Base-by-base conservation (phyloP, 2,888 invertebrate genomes). In the Phaedon cochleariae region DNA sequence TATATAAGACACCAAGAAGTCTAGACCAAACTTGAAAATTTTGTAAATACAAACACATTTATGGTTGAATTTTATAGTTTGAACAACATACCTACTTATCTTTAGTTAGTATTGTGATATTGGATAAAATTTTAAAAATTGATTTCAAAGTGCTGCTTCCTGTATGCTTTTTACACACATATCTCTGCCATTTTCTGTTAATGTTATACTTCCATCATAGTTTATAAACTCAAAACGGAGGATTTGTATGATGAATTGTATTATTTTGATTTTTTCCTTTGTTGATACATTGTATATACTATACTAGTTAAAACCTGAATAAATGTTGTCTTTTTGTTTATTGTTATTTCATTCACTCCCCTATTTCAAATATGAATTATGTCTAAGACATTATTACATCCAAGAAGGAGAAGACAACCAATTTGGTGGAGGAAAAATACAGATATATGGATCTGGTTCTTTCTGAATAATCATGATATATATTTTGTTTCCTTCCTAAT, bases 261-360 rank as follows among this genome's bases (percentile, higher is more conserved):
- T 41, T 4, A 51, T 49, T 59, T 51, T 17, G 26, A 51, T 59
- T 59, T 20, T 62, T 59, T 51, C 54, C 57, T 67, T n/a, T 26
- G 26, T 58, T 61, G 60, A 54, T 46, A 55, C 60, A 49, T 21
- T 63, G 64, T 67, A 67, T 62, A 67, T 67, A 67, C 53, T 67
- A 67, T n/a, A n/a, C n/a, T n/a, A n/a, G 67, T 64, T 67, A 61
- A 63, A 59, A 60, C 58, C 59, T 64, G 41, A 67, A 67, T 67
- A 67, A 67, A 67, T 67, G 67, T 67, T 67, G 64, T 67, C 67
- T 67, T 67, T 67, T 67, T 61, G 67, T 67, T 67, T 21, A 21
- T 31, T 52, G 9, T 21, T 65, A 20, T 41, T 58, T 58, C 22
- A 53, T 26, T 15, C 9, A 34, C 10, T 34, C 10, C 10, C 10